Evolutionary conservation across 2,888 invertebrate genomes (phyloP).

Genomic region (Capitulum mitella): DNA sequence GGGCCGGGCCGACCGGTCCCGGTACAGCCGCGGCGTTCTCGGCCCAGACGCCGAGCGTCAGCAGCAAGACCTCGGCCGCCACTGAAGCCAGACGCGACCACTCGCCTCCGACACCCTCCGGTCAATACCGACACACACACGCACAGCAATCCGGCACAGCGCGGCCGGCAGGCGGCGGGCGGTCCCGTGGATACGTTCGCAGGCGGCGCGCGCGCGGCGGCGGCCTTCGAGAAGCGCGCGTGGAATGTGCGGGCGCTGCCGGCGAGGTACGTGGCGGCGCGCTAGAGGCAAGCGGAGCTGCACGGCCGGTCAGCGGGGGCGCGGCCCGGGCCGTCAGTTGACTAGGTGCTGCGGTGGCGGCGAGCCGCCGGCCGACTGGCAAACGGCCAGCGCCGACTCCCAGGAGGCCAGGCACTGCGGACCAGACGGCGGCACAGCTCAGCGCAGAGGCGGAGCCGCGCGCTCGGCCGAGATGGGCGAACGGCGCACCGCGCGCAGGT

Average conservation of each 20-base stretch:
- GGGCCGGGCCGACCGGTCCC: too few relatives aligned
- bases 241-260: neutral
- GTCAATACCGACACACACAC: too few relatives aligned
- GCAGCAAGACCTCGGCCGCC: too few relatives aligned
- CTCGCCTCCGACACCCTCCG: too few relatives aligned
- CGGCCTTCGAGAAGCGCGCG: neutral
- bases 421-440: neutral
- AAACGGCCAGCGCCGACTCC: constrained; percentile 43
- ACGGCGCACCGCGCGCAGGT: too few relatives aligned
- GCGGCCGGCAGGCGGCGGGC: neutral
- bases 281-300: neutral
- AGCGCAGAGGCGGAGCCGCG: too few relatives aligned
- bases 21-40: too few relatives aligned
- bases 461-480: too few relatives aligned
- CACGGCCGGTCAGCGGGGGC: neutral
- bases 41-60: too few relatives aligned
- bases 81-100: too few relatives aligned
- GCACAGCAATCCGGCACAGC: too few relatives aligned
- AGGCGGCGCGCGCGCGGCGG: neutral
- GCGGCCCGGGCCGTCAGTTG: neutral
- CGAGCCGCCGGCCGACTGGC: neutral
- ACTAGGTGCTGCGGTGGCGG: neutral
- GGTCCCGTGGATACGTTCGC: neutral
- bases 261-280: neutral
- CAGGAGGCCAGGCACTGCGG: constrained; percentile 44